Conservation (phyloP, 2,113 vertebrate genomes). For the Sebastes schlegelii region DNA sequence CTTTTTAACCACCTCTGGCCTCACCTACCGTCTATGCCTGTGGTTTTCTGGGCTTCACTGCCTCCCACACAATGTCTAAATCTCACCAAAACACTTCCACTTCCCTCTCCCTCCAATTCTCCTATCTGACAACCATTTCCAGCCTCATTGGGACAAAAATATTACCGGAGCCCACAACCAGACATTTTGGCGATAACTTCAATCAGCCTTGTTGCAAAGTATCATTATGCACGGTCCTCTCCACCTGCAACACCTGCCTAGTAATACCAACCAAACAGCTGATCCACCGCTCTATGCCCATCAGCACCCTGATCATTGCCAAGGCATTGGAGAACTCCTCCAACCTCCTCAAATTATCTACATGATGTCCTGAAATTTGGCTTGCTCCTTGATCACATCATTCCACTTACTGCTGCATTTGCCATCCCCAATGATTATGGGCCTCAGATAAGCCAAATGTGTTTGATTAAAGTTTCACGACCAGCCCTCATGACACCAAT, state of each 20-base stretch:
- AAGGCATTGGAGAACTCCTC: slow-evolving; percentile 33
- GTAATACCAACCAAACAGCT: slow-evolving; percentile 48
- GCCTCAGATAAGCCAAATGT: slow-evolving; percentile 31
- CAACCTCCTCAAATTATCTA: slow-evolving; percentile 30
- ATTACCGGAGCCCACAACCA: slow-evolving; percentile 22
- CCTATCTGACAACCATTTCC: slow-evolving; percentile 24
- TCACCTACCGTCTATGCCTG: neutral
- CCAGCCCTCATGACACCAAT: slow-evolving; percentile 8
- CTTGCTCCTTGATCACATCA: slow-evolving; percentile 32
- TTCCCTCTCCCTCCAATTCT: slow-evolving; percentile 1
- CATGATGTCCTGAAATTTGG: slow-evolving; percentile 48
- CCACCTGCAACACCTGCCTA: slow-evolving; percentile 55
- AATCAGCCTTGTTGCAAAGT: slow-evolving; percentile 48
- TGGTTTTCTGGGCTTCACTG: neutral
- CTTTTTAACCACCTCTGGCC: slow-evolving; percentile 4
- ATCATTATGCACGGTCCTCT: slow-evolving; percentile 46
- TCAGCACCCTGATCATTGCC: slow-evolving; percentile 25
- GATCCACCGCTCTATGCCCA: slow-evolving; percentile 40
- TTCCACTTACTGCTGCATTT: slow-evolving; percentile 39
- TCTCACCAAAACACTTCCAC: slow-evolving; percentile 18
- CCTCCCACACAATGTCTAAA: slow-evolving; percentile 16
- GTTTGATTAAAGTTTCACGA: slow-evolving; percentile 34
- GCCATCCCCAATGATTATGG: slow-evolving; percentile 4
- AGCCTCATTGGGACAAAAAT: slow-evolving; percentile 25
- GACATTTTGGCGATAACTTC: slow-evolving; percentile 47